Percentiles rank a stretch among this genome's conserved stretches.
These are phyloP conservation scores for Palythoa heliodiscus DNA, from an alignment of 92 coral and sea anemone species.

Conservation along the genomic window DNA sequence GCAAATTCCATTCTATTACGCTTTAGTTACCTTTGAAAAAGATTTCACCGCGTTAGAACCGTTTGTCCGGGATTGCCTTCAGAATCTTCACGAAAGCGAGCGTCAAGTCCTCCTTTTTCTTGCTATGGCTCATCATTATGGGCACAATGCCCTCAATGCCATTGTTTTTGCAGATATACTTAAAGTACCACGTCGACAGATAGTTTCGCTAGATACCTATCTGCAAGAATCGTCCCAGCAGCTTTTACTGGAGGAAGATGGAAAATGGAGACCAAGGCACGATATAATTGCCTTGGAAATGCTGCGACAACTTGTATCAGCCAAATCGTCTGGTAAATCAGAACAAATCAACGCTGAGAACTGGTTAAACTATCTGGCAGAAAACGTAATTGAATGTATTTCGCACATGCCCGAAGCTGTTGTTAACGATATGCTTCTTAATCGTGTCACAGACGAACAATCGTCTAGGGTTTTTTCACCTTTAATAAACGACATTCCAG, in stretches of 20 bases:
- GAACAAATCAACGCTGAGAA: constrained; percentile 38
- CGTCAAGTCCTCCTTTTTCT: constrained; percentile 51
- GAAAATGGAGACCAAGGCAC: constrained; percentile 67
- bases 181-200: constrained; percentile 47
- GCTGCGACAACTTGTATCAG: constrained; percentile 52
- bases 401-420: constrained; percentile 50
- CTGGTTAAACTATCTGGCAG: constrained; percentile 59
- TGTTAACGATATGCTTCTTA: constrained; percentile 47
- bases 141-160: constrained; percentile 41
- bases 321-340: neutral
- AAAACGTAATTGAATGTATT: constrained; percentile 51
- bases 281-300: constrained; percentile 56
- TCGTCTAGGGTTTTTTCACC: constrained; percentile 42
- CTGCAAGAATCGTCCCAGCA: constrained; percentile 45
- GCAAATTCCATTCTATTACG: constrained; percentile 72
- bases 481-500: constrained; percentile 54
- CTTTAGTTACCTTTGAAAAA: constrained; percentile 62
- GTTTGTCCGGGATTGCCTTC: constrained; percentile 61
- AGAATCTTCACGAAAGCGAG: constrained; percentile 29
- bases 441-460: constrained; percentile 15
- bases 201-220: constrained; percentile 27
- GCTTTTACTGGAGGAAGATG: constrained; percentile 68
- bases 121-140: constrained; percentile 70
- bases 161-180: constrained; percentile 42
- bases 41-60: constrained; percentile 59